These are phyloP conservation scores for Hyposoter didymator DNA, from an alignment of 2,888 invertebrate species.

Conservation along the genomic window DNA sequence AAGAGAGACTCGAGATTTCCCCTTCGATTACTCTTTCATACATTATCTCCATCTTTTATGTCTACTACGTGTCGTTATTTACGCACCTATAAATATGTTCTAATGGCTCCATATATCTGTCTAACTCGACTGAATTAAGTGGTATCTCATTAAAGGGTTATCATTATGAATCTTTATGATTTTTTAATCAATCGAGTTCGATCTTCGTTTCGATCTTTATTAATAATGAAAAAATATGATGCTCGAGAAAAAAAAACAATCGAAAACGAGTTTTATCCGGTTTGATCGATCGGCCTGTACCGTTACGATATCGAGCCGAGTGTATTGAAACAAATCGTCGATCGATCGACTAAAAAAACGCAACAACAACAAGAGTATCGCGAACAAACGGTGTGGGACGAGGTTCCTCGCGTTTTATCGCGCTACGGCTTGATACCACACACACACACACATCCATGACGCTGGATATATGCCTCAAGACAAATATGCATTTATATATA, in stretches of 20 bases:
- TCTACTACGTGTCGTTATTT: slow-evolving; percentile 31
- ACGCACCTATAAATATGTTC: slow-evolving; percentile 16
- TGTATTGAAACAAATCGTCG: slow-evolving; percentile 17
- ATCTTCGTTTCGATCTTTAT: not conserved
- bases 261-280: slow-evolving; percentile 17
- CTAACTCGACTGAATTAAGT: slow-evolving; percentile 20
- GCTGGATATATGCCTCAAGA: not conserved
- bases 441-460: not conserved
- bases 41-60: slow-evolving; percentile 25
- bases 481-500: slow-evolving; percentile 15
- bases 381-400: slow-evolving; percentile 17
- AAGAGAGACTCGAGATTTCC: slow-evolving; percentile 29
- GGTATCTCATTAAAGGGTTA: not conserved
- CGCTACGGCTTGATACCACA: not conserved
- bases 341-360: slow-evolving; percentile 10
- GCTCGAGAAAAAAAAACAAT: not conserved
- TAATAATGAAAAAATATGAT: not conserved
- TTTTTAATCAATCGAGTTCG: not conserved
- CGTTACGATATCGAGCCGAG: slow-evolving; percentile 29
- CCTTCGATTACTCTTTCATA: slow-evolving; percentile 28
- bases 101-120: not conserved
- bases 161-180: not conserved
- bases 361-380: slow-evolving; percentile 13
- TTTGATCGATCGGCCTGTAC: slow-evolving; percentile 18
- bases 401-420: slow-evolving; percentile 13